Evolutionary conservation across 2,797 vertebrate species (phyloP).

Genomic region (Liparis tanakae): DNA sequence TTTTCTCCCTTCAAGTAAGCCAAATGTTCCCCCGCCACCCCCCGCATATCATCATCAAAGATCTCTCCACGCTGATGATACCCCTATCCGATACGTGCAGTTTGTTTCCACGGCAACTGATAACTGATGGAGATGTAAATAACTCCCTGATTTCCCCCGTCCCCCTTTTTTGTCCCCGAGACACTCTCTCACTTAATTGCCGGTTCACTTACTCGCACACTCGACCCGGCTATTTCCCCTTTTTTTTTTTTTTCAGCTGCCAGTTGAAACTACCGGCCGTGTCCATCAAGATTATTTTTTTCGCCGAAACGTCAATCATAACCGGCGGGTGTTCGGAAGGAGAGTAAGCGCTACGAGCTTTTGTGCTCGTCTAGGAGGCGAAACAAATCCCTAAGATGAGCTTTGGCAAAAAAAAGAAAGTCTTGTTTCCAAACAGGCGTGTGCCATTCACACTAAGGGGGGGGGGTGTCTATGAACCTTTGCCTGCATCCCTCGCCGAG

Average conservation of each 20-base stretch:
- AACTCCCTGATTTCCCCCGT: constrained; percentile 23
- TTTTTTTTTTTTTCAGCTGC: constrained; percentile 38
- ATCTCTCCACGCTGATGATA: constrained; percentile 13
- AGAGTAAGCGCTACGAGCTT: neutral
- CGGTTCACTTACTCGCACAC: constrained; percentile 36
- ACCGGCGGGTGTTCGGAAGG: neutral
- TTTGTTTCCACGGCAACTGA: constrained; percentile 52
- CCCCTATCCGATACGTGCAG: neutral
- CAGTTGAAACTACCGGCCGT: constrained; percentile 46
- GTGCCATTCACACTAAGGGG: constrained; percentile 48
- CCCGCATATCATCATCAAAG: constrained; percentile 7
- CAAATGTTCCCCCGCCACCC: constrained; percentile 2
- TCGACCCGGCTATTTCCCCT: constrained; percentile 53
- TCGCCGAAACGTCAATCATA: constrained; percentile 40
- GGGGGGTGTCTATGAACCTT: constrained; percentile 41
- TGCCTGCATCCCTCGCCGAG: constrained; percentile 16
- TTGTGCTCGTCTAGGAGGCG: constrained; percentile 25
- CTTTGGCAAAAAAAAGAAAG: constrained; percentile 27
- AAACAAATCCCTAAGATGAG: constrained; percentile 48
- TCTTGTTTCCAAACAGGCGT: constrained; percentile 36
- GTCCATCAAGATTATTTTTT: constrained; percentile 51
- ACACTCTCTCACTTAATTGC: constrained; percentile 46
- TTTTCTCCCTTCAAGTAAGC: neutral
- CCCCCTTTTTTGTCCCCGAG: constrained; percentile 17
- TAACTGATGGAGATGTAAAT: constrained; percentile 45